Evolutionary conservation across 53 echinoderm and acorn worm species (phyloP).

Genomic region (Holothuria leucospilota): DNA sequence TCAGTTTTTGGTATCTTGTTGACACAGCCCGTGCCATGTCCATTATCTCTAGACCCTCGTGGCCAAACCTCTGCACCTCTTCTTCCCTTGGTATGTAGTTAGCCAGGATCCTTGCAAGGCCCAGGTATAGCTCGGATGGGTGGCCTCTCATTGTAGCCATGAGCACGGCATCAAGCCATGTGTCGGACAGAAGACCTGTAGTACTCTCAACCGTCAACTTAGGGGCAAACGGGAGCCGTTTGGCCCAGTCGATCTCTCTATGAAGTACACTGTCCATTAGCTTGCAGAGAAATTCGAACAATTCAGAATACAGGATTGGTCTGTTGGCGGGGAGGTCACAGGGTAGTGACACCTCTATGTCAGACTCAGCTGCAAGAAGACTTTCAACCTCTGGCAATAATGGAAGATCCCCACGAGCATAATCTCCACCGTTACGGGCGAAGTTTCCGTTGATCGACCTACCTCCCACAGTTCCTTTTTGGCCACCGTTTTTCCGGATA

Average conservation of each 20-base stretch:
- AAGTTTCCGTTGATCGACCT: neutral
- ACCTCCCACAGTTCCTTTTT: neutral
- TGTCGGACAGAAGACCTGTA: slow-evolving; percentile 78
- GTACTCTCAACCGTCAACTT: slow-evolving; percentile 74
- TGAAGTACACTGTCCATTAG: slow-evolving; percentile 88
- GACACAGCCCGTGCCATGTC: slow-evolving; percentile 76
- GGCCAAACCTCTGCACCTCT: slow-evolving; percentile 89
- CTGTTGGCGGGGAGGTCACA: slow-evolving; percentile 57
- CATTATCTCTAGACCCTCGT: slow-evolving; percentile 90
- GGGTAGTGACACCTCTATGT: slow-evolving; percentile 66
- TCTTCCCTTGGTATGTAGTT: slow-evolving; percentile 93
- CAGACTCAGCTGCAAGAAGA: slow-evolving; percentile 78
- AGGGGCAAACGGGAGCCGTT: slow-evolving; percentile 77
- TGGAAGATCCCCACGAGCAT: slow-evolving; percentile 44
- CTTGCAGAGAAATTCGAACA: slow-evolving; percentile 91
- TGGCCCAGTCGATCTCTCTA: slow-evolving; percentile 89
- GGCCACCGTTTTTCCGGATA: slow-evolving; percentile 44
- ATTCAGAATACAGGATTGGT: slow-evolving; percentile 63
- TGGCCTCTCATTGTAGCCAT: slow-evolving; percentile 79
- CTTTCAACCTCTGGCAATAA: slow-evolving; percentile 91
- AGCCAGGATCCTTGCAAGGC: slow-evolving; percentile 68
- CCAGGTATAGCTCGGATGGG: slow-evolving; percentile 78
- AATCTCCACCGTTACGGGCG: slow-evolving; percentile 6
- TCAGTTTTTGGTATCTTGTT: slow-evolving; percentile 75
- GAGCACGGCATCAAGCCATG: slow-evolving; percentile 84